Evolutionary conservation across 2,888 invertebrate species (phyloP), one percentile per base, ranked within the genome.

Genomic region (Abscondita cerata): DNA sequence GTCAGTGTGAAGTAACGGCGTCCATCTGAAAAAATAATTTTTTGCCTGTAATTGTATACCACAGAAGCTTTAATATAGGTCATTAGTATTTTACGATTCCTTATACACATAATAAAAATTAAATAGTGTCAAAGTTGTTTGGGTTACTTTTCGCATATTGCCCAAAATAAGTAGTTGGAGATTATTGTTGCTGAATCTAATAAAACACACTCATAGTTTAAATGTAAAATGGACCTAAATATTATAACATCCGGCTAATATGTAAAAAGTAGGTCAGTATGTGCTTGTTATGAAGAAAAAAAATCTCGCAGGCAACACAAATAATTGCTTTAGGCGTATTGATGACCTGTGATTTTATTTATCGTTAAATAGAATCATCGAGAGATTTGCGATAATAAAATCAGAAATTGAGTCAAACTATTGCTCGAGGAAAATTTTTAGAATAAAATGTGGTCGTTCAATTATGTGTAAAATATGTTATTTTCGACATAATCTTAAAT

Each of bases 391-490:
- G 41, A 41, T 41, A 41, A 41, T 41, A 41, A 41, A 41, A 41
- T 15, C 8, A 16, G 8, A 41, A 38, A 38, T n/a, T 38, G 38
- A 13, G 13, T 38, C 38, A n/a, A 25, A 25, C 25, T 2, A 25
- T 25, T 25, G 2, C 25, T 25, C 25, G 25, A 25, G 25, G 25
- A 25, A 25, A 25, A 25, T 25, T 25, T 25, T 25, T 25, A 2
- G 6, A 25, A 6, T 25, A 25, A 2, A 25, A 41, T 41, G n/a
- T 41, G 16, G n/a, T 13, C 12, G 16, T 41, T 41, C 15, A 41
- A 41, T 41, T 41, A 41, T 41, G 16, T 15, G 16, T 41, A 41
- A 41, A 41, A 8, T 41, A 41, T 41, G 41, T 41, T 41, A 41
- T 41, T 41, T 41, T n/a, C 38, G 38, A 4, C 6, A 2, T 25